Evolutionary conservation across 1,140 invertebrate species (phyloP).

Genomic region (Cepaea nemoralis): DNA sequence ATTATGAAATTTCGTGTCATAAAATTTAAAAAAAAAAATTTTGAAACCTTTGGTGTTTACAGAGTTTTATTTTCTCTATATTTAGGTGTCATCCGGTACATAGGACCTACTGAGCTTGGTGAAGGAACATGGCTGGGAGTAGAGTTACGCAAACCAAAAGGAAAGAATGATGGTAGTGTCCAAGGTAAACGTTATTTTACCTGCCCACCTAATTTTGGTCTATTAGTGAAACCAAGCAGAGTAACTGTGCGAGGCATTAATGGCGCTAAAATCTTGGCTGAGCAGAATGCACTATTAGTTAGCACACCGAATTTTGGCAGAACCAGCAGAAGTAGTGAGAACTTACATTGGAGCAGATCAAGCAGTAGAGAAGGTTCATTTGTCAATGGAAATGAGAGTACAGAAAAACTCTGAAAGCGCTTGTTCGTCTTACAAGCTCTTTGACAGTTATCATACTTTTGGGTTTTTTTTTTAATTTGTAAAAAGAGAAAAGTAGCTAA

Average conservation of each 20-base stretch:
- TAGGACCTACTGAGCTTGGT: conserved; percentile 75
- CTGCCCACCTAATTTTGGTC: conserved; percentile 73
- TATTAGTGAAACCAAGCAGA: conserved; percentile 73
- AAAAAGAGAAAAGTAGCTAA: too few species aligned
- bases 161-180: conserved; percentile 75
- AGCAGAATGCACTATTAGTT: conserved; percentile 45
- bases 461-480: too few species aligned
- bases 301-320: not conserved
- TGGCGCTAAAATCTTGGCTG: conserved; percentile 73
- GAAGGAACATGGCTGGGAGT: conserved; percentile 75
- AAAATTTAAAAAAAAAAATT: too few species aligned
- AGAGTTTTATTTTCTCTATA: conserved; percentile 4
- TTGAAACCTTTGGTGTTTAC: too few species aligned
- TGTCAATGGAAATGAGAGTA: conserved; percentile 25
- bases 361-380: conserved; percentile 33
- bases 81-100: conserved; percentile 72
- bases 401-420: not conserved
- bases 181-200: conserved; percentile 74
- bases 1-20: too few species aligned
- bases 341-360: conserved; percentile 23
- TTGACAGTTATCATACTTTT: too few species aligned
- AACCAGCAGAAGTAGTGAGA: conserved; percentile 28
- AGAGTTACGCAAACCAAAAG: conserved; percentile 73
- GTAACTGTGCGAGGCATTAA: conserved; percentile 76
- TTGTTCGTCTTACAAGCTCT: too few species aligned